phyloP scores from a whole-genome alignment of 1,140 invertebrate species.

The Helicorthomorpha holstii region DNA sequence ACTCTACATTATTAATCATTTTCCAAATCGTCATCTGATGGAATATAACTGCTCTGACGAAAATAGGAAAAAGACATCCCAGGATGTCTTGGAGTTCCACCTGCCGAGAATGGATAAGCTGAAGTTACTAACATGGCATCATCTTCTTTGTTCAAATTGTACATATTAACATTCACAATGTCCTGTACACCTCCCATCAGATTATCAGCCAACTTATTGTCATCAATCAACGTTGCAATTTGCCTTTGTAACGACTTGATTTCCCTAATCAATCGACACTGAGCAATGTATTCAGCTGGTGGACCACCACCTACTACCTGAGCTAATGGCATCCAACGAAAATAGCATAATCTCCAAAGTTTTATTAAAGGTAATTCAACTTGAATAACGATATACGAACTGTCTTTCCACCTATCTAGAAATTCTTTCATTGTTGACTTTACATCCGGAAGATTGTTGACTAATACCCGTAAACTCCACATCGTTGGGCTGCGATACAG shows the following conservation, averaged over 20 bases:
- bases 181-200: background rate
- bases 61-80: conserved; percentile 1
- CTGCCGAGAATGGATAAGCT: conserved; percentile 5
- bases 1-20: background rate
- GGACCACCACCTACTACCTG: conserved; percentile 59
- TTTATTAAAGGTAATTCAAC: conserved; percentile 40
- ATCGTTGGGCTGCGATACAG: background rate
- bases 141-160: background rate
- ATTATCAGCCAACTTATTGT: background rate
- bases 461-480: conserved; percentile 7
- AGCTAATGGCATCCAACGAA: conserved; percentile 64
- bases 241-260: conserved; percentile 6
- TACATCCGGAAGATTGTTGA: conserved; percentile 7
- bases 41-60: conserved; percentile 7
- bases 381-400: conserved; percentile 20
- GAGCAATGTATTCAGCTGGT: conserved; percentile 39
- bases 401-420: conserved; percentile 8
- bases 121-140: conserved; percentile 1
- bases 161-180: background rate
- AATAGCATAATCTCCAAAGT: conserved; percentile 78
- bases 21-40: conserved; percentile 5
- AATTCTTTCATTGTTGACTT: background rate
- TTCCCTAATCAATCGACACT: conserved; percentile 9
- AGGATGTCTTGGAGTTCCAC: background rate
- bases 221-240: background rate